phyloP scores from a whole-genome alignment of 1,140 invertebrate species.

The Drosophila busckii region DNA sequence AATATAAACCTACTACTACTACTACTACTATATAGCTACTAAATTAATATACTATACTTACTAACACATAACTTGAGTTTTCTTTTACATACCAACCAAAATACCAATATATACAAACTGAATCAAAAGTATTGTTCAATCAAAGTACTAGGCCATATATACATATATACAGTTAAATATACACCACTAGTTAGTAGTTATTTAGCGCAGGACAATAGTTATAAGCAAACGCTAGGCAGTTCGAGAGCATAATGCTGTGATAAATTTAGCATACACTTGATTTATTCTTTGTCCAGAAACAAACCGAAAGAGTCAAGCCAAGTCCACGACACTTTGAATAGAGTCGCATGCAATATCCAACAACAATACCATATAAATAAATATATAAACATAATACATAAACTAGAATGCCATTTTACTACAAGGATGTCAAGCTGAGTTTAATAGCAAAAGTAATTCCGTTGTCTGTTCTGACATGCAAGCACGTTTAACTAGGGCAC shows the following conservation, averaged over 20 bases:
- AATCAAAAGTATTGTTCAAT: too few relatives aligned
- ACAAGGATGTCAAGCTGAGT: too few relatives aligned
- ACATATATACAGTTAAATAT: too few relatives aligned
- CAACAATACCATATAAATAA: background rate
- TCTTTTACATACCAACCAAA: constrained; percentile 17
- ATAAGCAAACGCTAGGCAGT: constrained; percentile 65
- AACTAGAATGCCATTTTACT: constrained; percentile 2
- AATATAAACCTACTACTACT: constrained; percentile 7
- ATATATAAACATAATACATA: constrained; percentile 13
- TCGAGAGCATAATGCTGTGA: constrained; percentile 76
- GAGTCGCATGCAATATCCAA: constrained; percentile 8
- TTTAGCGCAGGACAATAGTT: constrained; percentile 63
- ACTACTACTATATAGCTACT: constrained; percentile 30
- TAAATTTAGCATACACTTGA: constrained; percentile 73
- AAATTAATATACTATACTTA: constrained; percentile 27
- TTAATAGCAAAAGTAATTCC: too few relatives aligned
- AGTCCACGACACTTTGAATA: background rate
- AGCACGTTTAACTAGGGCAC: constrained; percentile 28
- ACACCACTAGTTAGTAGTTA: too few relatives aligned
- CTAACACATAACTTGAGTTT: constrained; percentile 31
- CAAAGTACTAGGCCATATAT: too few relatives aligned
- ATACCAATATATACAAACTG: background rate
- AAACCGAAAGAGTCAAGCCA: constrained; percentile 23
- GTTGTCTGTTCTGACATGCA: constrained; percentile 26
- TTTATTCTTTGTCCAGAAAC: constrained; percentile 33